phyloP scores from a whole-genome alignment of 2,113 vertebrate species.

The Rissa tridactyla region DNA sequence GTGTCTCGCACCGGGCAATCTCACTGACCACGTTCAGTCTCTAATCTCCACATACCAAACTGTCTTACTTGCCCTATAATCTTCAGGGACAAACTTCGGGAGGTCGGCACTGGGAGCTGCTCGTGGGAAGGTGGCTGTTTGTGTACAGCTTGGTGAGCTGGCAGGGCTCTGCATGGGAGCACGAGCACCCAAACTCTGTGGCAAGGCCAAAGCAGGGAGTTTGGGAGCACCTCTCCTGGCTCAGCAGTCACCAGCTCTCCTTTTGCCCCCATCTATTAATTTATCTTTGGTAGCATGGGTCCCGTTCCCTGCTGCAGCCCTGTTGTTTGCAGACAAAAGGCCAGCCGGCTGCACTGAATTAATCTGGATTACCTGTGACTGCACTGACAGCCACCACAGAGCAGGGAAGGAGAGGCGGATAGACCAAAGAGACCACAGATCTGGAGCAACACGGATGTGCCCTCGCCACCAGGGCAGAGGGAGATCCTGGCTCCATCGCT shows the following conservation, averaged over 20 bases:
- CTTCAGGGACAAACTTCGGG: neutral
- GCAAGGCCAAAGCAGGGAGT: neutral
- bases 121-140: neutral
- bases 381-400: neutral
- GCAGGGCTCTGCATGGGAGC: neutral
- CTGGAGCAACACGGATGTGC: neutral
- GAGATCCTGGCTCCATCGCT: neutral
- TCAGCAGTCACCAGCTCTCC: neutral
- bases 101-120: neutral
- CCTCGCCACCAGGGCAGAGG: neutral
- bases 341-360: neutral
- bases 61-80: neutral
- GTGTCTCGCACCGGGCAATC: neutral
- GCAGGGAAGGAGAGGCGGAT: neutral
- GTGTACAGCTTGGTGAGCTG: neutral
- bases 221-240: neutral
- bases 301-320: neutral
- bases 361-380: neutral
- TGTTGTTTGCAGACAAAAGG: neutral
- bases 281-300: neutral
- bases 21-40: neutral
- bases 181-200: neutral
- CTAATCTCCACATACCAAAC: constrained; percentile 13
- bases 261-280: neutral
- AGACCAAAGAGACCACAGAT: neutral